Evolutionary conservation across 2,113 vertebrate species (phyloP).

Genomic region (Raja brachyura): DNA sequence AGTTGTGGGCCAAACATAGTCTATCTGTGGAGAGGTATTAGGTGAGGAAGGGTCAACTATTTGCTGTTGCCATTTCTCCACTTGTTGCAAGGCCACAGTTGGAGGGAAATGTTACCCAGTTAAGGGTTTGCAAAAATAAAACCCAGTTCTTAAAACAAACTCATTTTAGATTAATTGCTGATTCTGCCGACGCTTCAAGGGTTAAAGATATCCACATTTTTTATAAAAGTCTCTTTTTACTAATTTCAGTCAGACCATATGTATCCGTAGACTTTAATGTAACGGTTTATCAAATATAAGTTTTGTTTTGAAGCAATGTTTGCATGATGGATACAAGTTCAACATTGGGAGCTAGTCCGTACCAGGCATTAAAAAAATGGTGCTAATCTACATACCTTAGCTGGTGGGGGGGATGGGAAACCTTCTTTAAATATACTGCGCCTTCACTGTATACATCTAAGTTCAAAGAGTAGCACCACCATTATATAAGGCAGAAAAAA

Average conservation of each 20-base stretch:
- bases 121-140: not conserved
- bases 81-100: not conserved
- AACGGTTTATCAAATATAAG: slow-evolving; percentile 29
- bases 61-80: not conserved
- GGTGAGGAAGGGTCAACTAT: not conserved
- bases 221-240: not conserved
- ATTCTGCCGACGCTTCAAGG: not conserved
- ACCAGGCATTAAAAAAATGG: not conserved
- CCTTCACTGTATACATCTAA: not conserved
- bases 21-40: not conserved
- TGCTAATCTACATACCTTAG: slow-evolving; percentile 17
- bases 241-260: not conserved
- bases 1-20: not conserved
- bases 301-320: slow-evolving; percentile 17
- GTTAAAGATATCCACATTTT: not conserved
- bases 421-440: not conserved
- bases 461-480: not conserved
- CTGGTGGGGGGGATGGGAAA: slow-evolving; percentile 25
- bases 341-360: slow-evolving; percentile 30
- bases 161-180: not conserved
- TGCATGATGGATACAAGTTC: slow-evolving; percentile 21
- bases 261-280: not conserved
- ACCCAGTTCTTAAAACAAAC: not conserved
- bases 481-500: not conserved
- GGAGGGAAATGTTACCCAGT: not conserved